Conservation (phyloP, 2,113 vertebrate genomes). For the Brachyistius frenatus region DNA sequence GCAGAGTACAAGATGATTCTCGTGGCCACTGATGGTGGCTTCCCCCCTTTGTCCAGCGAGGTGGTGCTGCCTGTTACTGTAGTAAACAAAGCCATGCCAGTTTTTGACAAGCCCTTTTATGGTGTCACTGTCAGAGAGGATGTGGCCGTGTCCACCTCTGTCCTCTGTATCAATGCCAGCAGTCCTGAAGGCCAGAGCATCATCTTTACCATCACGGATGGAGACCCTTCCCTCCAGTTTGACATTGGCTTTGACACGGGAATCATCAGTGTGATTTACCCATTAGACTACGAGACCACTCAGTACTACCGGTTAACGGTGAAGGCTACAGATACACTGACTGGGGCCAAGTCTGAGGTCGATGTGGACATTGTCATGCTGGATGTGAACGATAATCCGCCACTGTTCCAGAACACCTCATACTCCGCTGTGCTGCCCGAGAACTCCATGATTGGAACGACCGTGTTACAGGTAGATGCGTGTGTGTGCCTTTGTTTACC, state of each 20-base stretch:
- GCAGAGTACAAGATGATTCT: slow-evolving; percentile 90
- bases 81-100: slow-evolving; percentile 97
- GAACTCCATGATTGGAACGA: slow-evolving; percentile 92
- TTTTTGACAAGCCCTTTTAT: slow-evolving; percentile 97
- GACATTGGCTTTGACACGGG: slow-evolving; percentile 96
- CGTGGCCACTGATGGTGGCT: slow-evolving; percentile 91
- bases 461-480: slow-evolving; percentile 87
- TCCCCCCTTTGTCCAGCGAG: slow-evolving; percentile 85
- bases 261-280: slow-evolving; percentile 89
- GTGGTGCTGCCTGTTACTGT: slow-evolving; percentile 94
- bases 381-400: slow-evolving; percentile 95
- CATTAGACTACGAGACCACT: slow-evolving; percentile 91
- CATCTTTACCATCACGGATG: slow-evolving; percentile 93
- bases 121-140: slow-evolving; percentile 91
- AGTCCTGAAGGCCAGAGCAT: slow-evolving; percentile 93
- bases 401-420: slow-evolving; percentile 87
- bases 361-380: slow-evolving; percentile 92
- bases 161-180: slow-evolving; percentile 93
- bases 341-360: slow-evolving; percentile 93
- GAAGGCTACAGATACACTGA: slow-evolving; percentile 92
- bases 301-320: slow-evolving; percentile 90
- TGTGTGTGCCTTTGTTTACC: slow-evolving; percentile 18
- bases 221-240: slow-evolving; percentile 92
- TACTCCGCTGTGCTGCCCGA: slow-evolving; percentile 91
- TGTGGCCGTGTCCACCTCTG: slow-evolving; percentile 85